Conservation (phyloP, 2,797 vertebrate species). For the Sebastes paucispinis region DNA sequence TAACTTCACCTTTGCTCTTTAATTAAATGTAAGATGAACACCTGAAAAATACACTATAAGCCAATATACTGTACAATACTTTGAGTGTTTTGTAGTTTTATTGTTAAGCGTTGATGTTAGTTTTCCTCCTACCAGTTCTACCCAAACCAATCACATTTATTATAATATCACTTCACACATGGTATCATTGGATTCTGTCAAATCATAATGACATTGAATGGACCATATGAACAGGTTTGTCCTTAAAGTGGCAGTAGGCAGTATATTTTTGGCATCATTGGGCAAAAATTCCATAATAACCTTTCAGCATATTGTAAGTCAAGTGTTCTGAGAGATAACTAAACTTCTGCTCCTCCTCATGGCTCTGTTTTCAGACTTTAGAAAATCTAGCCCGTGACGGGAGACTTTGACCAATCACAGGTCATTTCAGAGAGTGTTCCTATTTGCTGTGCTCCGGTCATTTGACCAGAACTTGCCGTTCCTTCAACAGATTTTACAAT, state of each 20-base stretch:
- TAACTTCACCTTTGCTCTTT: background rate
- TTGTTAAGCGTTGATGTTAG: background rate
- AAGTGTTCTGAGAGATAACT: too few relatives aligned
- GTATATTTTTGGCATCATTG: too few relatives aligned
- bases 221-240: background rate
- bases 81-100: background rate
- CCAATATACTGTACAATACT: background rate
- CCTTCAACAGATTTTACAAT: too few relatives aligned
- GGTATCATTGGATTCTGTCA: background rate
- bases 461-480: too few relatives aligned
- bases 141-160: background rate
- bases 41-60: background rate
- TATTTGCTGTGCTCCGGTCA: too few relatives aligned
- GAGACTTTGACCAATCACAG: too few relatives aligned
- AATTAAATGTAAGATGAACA: background rate
- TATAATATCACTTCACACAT: background rate
- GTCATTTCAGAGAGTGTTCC: too few relatives aligned
- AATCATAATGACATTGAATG: background rate
- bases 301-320: too few relatives aligned
- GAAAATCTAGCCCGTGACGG: too few relatives aligned
- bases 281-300: too few relatives aligned
- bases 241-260: background rate
- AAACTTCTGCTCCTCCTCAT: too few relatives aligned
- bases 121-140: background rate
- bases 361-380: too few relatives aligned